Percentiles rank a stretch among this genome's conserved stretches.
These are phyloP conservation scores for Acipenser ruthenus DNA, from an alignment of 2,797 vertebrate genomes.

Conservation along the genomic window DNA sequence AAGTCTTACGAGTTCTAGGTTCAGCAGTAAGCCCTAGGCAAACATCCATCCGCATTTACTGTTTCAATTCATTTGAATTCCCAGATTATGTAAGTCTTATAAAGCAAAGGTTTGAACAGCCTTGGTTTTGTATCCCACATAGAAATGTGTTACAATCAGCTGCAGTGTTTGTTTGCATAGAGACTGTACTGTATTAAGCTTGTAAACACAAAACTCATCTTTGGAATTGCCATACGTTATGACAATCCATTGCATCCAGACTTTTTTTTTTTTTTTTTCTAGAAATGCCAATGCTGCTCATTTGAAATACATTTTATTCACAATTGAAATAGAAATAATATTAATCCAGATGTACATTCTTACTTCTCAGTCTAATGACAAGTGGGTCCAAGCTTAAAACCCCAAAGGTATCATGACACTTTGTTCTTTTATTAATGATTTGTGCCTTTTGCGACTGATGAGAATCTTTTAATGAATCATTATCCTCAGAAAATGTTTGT, in stretches of 20 bases:
- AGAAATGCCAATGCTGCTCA: slow-evolving; percentile 60
- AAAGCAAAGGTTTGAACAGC: neutral
- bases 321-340: slow-evolving; percentile 45
- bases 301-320: slow-evolving; percentile 55
- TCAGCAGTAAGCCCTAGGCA: neutral
- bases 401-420: slow-evolving; percentile 52
- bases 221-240: neutral
- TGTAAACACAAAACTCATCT: neutral
- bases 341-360: slow-evolving; percentile 45
- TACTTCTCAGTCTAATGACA: slow-evolving; percentile 51
- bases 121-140: no score
- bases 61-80: neutral
- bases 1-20: neutral
- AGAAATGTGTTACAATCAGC: neutral
- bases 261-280: slow-evolving; percentile 29
- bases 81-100: neutral
- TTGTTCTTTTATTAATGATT: slow-evolving; percentile 70
- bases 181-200: neutral
- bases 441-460: slow-evolving; percentile 48
- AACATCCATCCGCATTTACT: neutral
- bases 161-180: neutral
- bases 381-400: slow-evolving; percentile 41
- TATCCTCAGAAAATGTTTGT: slow-evolving; percentile 47
- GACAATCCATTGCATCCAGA: neutral
- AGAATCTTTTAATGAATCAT: slow-evolving; percentile 52